Percentiles rank a stretch among this genome's conserved stretches.
Evolutionary conservation across 2,113 vertebrate species (phyloP).

Genomic region (Equus quagga): DNA sequence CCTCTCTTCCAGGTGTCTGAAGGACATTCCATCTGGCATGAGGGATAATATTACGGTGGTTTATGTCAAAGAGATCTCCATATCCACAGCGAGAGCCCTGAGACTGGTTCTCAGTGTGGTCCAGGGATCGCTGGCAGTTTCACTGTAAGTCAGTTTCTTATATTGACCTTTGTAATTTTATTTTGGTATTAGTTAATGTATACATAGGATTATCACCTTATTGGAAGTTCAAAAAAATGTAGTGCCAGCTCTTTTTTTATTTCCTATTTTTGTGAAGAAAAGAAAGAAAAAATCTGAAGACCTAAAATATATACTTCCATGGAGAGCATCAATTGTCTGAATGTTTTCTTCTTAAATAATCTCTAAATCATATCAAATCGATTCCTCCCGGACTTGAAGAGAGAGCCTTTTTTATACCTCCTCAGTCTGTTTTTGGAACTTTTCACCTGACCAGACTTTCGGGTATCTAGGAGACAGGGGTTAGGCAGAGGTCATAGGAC

Average conservation of each 20-base stretch:
- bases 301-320: not conserved
- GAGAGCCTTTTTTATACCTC: not conserved
- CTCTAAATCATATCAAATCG: not conserved
- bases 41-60: not conserved
- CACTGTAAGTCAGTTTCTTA: not conserved
- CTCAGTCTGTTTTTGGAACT: not conserved
- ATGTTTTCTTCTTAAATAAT: not conserved
- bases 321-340: not conserved
- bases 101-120: not conserved
- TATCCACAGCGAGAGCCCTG: not conserved
- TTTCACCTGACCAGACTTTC: not conserved
- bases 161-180: not conserved
- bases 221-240: not conserved
- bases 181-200: not conserved
- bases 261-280: not conserved
- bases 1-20: not conserved
- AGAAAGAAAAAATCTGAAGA: not conserved
- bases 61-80: not conserved
- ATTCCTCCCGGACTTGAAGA: not conserved
- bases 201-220: not conserved
- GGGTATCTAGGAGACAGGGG: not conserved
- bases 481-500: not conserved
- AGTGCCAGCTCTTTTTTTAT: not conserved
- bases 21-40: not conserved
- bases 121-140: not conserved